These are phyloP conservation scores for Harpagoxenus sublaevis DNA, from an alignment of 2,888 invertebrate species.

Conservation along the genomic window DNA sequence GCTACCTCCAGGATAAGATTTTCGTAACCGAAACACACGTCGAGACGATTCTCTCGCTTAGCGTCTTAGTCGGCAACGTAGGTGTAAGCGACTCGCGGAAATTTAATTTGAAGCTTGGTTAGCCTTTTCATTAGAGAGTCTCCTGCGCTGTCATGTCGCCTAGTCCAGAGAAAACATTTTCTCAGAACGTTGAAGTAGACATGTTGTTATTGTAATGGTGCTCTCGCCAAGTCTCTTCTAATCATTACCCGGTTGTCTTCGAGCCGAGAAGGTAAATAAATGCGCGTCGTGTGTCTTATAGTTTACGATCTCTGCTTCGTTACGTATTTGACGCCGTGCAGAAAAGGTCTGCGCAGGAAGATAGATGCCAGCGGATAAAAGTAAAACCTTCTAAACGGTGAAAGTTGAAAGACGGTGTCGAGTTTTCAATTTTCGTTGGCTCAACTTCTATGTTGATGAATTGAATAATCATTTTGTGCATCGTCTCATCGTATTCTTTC, in stretches of 20 bases:
- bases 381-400: constrained; percentile 52
- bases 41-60: constrained; percentile 48
- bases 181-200: constrained; percentile 44
- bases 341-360: constrained; percentile 32
- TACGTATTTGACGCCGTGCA: constrained; percentile 36
- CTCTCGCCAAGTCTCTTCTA: constrained; percentile 44
- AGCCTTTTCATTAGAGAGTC: constrained; percentile 55
- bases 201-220: constrained; percentile 47
- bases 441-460: constrained; percentile 34
- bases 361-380: constrained; percentile 31
- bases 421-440: constrained; percentile 46
- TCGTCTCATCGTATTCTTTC: neutral
- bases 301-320: constrained; percentile 46
- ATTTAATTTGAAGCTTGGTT: constrained; percentile 46
- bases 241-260: constrained; percentile 50
- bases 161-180: constrained; percentile 27
- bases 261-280: constrained; percentile 48
- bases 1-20: constrained; percentile 39
- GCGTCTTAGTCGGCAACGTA: constrained; percentile 12
- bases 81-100: constrained; percentile 36
- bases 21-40: constrained; percentile 43
- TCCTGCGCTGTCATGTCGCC: constrained; percentile 38
- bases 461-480: constrained; percentile 32
- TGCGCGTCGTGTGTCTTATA: constrained; percentile 32
- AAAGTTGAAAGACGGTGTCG: constrained; percentile 47